These are phyloP conservation scores for Drosophila tristis DNA, from an alignment of 1,140 invertebrate species.

Conservation along the genomic window DNA sequence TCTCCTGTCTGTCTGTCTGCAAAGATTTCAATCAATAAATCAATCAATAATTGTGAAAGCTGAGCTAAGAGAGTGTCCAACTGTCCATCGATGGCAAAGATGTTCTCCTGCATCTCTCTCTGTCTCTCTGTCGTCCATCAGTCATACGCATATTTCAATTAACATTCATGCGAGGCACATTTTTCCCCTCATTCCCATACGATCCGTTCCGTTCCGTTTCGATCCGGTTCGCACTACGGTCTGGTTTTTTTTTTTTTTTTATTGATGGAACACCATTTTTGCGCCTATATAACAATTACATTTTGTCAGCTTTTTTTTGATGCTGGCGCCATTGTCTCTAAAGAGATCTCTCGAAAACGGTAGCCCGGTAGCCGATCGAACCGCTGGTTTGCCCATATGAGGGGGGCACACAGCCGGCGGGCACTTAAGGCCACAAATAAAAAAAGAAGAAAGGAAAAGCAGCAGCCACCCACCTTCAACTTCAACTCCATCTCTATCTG, in stretches of 20 bases:
- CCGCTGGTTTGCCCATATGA: conserved; percentile 38
- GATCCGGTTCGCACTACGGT: conserved; percentile 42
- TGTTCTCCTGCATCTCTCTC: conserved; percentile 28
- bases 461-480: conserved; percentile 63
- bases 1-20: conserved; percentile 47
- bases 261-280: conserved; percentile 71
- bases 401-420: conserved; percentile 44
- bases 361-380: conserved; percentile 66
- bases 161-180: conserved; percentile 72
- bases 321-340: conserved; percentile 44
- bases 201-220: conserved; percentile 12
- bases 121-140: conserved; percentile 62
- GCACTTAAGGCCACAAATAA: conserved; percentile 28
- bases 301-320: conserved; percentile 68
- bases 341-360: conserved; percentile 42
- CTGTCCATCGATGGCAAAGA: conserved; percentile 50
- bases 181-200: conserved; percentile 47
- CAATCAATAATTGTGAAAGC: conserved; percentile 81
- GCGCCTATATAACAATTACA: conserved; percentile 75
- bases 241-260: conserved; percentile 46
- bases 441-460: conserved; percentile 23
- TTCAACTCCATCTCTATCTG: too few species aligned
- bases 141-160: conserved; percentile 82
- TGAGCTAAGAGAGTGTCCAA: conserved; percentile 61
- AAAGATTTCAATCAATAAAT: conserved; percentile 80